Conservation (phyloP, 2,888 invertebrate genomes). For the Scaptomyza cyrtandrae region DNA sequence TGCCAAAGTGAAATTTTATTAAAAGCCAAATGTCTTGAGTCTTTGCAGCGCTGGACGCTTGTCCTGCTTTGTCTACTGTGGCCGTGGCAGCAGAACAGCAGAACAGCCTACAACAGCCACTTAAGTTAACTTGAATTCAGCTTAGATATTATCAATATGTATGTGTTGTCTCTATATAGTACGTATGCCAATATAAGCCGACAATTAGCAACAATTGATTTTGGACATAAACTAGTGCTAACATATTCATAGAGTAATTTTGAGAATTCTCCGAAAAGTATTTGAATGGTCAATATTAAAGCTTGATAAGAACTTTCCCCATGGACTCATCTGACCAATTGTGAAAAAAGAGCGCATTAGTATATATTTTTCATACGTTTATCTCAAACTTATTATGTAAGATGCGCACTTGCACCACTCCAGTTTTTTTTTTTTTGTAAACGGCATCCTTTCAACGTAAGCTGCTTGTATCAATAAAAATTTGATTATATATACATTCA, state of each 20-base stretch:
- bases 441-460: conserved; percentile 78
- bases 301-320: conserved; percentile 49
- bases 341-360: conserved; percentile 73
- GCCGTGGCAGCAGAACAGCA: conserved; percentile 12
- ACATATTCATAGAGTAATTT: conserved; percentile 61
- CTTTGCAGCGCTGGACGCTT: conserved; percentile 20
- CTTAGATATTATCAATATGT: conserved; percentile 33
- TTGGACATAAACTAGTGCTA: conserved; percentile 36
- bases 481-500: conserved; percentile 82
- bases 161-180: no score
- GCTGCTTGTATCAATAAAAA: conserved; percentile 85
- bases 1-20: conserved; percentile 52
- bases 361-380: conserved; percentile 61
- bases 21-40: conserved; percentile 64
- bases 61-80: conserved; percentile 12
- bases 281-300: conserved; percentile 50
- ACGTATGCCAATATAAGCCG: conserved; percentile 4
- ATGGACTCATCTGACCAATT: conserved; percentile 64
- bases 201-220: conserved; percentile 54
- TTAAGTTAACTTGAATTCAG: conserved; percentile 35
- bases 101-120: conserved; percentile 16
- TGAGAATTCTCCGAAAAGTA: neutral
- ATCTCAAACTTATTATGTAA: conserved; percentile 24
- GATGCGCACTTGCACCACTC: neutral
- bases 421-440: neutral